These are phyloP conservation scores for Stegodyphus dumicola DNA, from an alignment of 1,140 invertebrate genomes.

Conservation along the genomic window DNA sequence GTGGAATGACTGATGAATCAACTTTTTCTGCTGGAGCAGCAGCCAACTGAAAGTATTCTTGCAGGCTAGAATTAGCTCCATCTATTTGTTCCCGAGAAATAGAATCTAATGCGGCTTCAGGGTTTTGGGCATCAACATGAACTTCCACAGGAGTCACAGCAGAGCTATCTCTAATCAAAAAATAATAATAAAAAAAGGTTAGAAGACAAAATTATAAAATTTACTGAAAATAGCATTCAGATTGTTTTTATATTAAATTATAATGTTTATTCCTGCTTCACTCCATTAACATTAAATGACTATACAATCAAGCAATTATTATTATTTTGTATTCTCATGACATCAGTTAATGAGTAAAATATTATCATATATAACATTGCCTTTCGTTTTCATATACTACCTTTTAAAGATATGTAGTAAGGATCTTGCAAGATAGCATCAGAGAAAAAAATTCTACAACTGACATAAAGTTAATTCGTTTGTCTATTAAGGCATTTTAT, in stretches of 20 bases:
- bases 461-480: too few species aligned
- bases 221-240: not conserved
- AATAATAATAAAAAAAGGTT: not conserved
- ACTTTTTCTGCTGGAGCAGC: slow-evolving; percentile 24
- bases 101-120: slow-evolving; percentile 7
- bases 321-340: too few species aligned
- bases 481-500: too few species aligned
- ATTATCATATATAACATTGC: too few species aligned
- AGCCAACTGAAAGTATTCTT: slow-evolving; percentile 38
- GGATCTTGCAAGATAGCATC: too few species aligned
- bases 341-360: too few species aligned
- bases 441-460: too few species aligned
- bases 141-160: slow-evolving; percentile 64
- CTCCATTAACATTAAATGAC: too few species aligned
- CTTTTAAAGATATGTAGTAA: too few species aligned
- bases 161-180: slow-evolving; percentile 48
- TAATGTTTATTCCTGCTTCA: too few species aligned
- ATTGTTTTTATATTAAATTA: not conserved
- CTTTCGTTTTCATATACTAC: too few species aligned
- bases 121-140: slow-evolving; percentile 64
- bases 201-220: not conserved
- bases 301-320: too few species aligned
- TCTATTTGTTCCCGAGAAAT: slow-evolving; percentile 22
- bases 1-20: slow-evolving; percentile 3
- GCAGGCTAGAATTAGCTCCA: slow-evolving; percentile 24